These are phyloP conservation scores for Pristionchus fissidentatus DNA, from an alignment of 2,888 invertebrate genomes.

Conservation along the genomic window DNA sequence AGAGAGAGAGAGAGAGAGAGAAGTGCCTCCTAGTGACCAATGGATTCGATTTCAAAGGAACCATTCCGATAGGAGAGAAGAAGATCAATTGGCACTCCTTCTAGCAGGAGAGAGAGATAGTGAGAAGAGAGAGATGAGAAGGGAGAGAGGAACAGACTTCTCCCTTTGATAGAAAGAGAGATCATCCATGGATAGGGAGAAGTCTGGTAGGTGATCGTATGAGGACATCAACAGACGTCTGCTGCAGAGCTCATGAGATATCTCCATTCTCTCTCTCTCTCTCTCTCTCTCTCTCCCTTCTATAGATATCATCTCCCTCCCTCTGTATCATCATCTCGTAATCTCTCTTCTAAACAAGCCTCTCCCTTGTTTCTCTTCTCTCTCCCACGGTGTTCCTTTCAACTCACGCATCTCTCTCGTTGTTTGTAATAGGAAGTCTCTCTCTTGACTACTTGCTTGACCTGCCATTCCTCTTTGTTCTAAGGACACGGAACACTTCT, in stretches of 20 bases:
- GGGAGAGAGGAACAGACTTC: slow-evolving; percentile 33
- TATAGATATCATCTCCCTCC: background rate
- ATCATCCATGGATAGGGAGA: background rate
- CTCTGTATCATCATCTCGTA: slow-evolving; percentile 30
- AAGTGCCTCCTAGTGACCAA: slow-evolving; percentile 15
- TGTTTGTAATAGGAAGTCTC: slow-evolving; percentile 35
- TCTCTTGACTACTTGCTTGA: slow-evolving; percentile 12
- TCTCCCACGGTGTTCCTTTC: slow-evolving; percentile 38
- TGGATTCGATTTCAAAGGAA: slow-evolving; percentile 43
- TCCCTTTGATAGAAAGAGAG: background rate
- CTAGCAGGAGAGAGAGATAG: slow-evolving; percentile 23
- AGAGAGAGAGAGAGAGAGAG: slow-evolving; percentile 6
- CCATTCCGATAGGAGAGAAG: slow-evolving; percentile 33
- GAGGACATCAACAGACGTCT: background rate
- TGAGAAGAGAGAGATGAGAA: slow-evolving; percentile 25
- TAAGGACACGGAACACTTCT: slow-evolving; percentile 38
- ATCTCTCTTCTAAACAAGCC: slow-evolving; percentile 10
- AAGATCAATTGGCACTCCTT: slow-evolving; percentile 40
- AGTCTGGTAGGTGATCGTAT: background rate
- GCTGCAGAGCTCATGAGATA: background rate
- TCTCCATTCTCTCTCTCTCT: background rate
- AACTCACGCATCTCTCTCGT: slow-evolving; percentile 32
- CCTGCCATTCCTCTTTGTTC: slow-evolving; percentile 34
- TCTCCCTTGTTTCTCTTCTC: background rate
- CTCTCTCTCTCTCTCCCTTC: background rate